Percentiles rank a stretch among this genome's conserved stretches.
Conservation (phyloP, 2,888 invertebrate species). For the Cylindroiulus punctatus region DNA sequence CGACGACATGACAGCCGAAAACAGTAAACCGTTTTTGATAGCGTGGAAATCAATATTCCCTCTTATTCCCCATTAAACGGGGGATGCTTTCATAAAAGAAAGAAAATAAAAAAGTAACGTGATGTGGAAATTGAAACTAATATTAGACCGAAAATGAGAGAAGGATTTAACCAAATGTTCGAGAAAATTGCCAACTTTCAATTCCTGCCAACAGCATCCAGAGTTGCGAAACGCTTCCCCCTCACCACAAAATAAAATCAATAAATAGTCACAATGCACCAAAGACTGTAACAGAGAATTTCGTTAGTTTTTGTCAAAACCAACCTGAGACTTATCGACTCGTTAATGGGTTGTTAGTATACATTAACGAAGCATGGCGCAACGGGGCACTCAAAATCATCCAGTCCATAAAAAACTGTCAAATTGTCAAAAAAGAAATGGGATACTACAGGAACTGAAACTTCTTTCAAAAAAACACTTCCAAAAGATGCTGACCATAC, state of each 20-base stretch:
- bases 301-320: not conserved
- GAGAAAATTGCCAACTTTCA: constrained; percentile 20
- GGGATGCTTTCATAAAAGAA: constrained; percentile 20
- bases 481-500: not conserved
- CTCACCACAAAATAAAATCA: not conserved
- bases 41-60: constrained; percentile 23
- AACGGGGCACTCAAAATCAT: not conserved
- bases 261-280: not conserved
- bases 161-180: constrained; percentile 40
- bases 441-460: not conserved
- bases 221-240: not conserved
- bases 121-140: constrained; percentile 27
- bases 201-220: not conserved
- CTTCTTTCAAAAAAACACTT: not conserved
- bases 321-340: not conserved
- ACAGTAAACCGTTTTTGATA: constrained; percentile 52
- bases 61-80: constrained; percentile 34
- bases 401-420: not conserved
- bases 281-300: not conserved
- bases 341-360: too few species aligned
- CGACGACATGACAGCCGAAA: constrained; percentile 14
- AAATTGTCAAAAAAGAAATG: not conserved
- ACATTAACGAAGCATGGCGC: not conserved
- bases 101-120: constrained; percentile 43
- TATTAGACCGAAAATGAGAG: constrained; percentile 43